A percentile compares a stretch with the other conserved stretches of the same genome.
phyloP scores from a whole-genome alignment of 2,888 invertebrate species.

The Xestia c-nigrum region DNA sequence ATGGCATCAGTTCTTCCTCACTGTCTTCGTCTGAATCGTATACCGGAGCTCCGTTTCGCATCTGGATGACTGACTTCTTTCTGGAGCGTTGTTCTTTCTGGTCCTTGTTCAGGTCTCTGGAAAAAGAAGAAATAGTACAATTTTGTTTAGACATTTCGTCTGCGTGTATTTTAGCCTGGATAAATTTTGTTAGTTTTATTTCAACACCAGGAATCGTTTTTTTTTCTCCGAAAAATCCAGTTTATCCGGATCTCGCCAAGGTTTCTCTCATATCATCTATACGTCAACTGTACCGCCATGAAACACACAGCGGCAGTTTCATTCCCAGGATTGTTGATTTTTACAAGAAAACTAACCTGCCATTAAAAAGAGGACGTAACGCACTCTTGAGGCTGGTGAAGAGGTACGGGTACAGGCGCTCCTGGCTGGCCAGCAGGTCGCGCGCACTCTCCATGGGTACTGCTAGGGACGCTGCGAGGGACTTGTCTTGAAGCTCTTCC shows the following conservation, averaged over 20 bases:
- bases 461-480: conserved; percentile 61
- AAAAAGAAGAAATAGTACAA: conserved; percentile 48
- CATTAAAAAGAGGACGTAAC: conserved; percentile 94
- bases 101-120: conserved; percentile 86
- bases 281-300: background rate
- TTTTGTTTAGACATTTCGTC: background rate
- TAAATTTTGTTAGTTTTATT: background rate
- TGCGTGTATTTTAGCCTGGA: background rate
- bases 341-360: conserved; percentile 80
- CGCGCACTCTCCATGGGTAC: conserved; percentile 78
- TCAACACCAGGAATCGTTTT: background rate
- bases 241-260: background rate
- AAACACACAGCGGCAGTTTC: background rate
- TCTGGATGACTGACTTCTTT: conserved; percentile 91
- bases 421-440: conserved; percentile 93
- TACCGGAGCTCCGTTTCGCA: conserved; percentile 89
- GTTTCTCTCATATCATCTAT: background rate
- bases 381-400: conserved; percentile 94
- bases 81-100: conserved; percentile 89
- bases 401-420: conserved; percentile 93
- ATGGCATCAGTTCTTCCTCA: conserved; percentile 91
- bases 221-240: background rate
- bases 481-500: conserved; percentile 37
- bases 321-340: background rate
- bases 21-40: conserved; percentile 92